phyloP scores from a whole-genome alignment of 1,140 invertebrate genomes.

The Myzus persicae region DNA sequence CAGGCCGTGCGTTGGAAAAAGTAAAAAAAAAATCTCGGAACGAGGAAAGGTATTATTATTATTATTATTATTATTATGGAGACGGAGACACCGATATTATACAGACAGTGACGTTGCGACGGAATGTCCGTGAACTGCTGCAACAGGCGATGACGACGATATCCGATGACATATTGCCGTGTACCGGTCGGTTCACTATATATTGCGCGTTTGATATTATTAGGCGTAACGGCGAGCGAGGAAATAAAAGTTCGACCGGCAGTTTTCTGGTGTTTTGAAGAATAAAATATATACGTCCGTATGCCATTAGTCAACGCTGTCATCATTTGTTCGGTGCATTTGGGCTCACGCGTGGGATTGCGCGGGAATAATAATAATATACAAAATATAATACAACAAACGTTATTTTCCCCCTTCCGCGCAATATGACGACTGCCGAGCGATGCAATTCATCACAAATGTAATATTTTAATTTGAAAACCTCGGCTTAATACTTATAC shows the following conservation, averaged over 20 bases:
- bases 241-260: background rate
- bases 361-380: background rate
- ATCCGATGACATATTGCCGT: constrained; percentile 15
- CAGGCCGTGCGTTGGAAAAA: background rate
- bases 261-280: background rate
- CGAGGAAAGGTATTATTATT: background rate
- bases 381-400: background rate
- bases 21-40: background rate
- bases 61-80: no score
- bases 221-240: background rate
- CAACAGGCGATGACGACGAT: constrained; percentile 15
- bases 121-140: constrained; percentile 15
- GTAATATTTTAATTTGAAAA: background rate
- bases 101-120: background rate
- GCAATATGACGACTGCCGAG: background rate
- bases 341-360: background rate
- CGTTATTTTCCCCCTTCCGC: background rate
- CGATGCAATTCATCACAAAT: background rate
- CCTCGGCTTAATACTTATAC: background rate
- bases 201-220: constrained; percentile 9
- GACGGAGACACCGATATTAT: background rate
- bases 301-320: background rate
- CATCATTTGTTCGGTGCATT: constrained; percentile 1
- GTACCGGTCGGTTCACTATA: constrained; percentile 20
- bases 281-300: background rate